Conservation (phyloP, 1,140 invertebrate genomes). For the Mylabris phalerata region DNA sequence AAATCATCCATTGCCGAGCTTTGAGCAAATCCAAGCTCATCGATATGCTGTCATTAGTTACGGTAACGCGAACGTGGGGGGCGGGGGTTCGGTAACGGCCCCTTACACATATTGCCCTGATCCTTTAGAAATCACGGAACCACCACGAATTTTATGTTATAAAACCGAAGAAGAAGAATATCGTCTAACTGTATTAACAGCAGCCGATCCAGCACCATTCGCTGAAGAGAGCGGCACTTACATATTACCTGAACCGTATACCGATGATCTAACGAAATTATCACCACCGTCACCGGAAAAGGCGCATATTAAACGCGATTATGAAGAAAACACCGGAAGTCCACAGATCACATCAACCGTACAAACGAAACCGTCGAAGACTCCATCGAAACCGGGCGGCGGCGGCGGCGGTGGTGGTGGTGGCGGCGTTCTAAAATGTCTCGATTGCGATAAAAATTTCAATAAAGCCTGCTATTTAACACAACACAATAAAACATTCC, state of each 20-base stretch:
- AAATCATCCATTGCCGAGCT: conserved; percentile 52
- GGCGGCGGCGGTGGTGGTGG: conserved; percentile 1
- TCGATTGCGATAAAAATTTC: conserved; percentile 77
- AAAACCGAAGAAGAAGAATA: conserved; percentile 11
- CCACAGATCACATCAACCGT: conserved; percentile 26
- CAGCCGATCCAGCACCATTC: conserved; percentile 5
- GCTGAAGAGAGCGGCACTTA: conserved; percentile 4
- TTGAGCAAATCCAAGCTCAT: conserved; percentile 54
- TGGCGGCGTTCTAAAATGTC: conserved; percentile 57
- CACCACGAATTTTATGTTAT: conserved; percentile 2
- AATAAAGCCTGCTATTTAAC: conserved; percentile 82
- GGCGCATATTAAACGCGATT: conserved; percentile 34
- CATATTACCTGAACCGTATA: neutral
- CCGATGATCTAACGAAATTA: conserved; percentile 17
- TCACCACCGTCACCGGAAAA: conserved; percentile 31
- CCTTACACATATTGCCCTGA: conserved; percentile 31
- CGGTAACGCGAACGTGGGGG: conserved; percentile 61
- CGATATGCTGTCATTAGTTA: conserved; percentile 46
- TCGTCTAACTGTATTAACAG: conserved; percentile 12
- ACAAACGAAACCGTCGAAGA: conserved; percentile 10
- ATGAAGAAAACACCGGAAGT: conserved; percentile 27
- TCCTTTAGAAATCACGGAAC: conserved; percentile 22
- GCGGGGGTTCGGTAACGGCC: conserved; percentile 55
- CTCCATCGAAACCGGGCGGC: neutral
- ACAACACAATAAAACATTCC: conserved; percentile 85